Evolutionary conservation across 2,797 vertebrate species (phyloP).

Genomic region (Nannoperca obscura): DNA sequence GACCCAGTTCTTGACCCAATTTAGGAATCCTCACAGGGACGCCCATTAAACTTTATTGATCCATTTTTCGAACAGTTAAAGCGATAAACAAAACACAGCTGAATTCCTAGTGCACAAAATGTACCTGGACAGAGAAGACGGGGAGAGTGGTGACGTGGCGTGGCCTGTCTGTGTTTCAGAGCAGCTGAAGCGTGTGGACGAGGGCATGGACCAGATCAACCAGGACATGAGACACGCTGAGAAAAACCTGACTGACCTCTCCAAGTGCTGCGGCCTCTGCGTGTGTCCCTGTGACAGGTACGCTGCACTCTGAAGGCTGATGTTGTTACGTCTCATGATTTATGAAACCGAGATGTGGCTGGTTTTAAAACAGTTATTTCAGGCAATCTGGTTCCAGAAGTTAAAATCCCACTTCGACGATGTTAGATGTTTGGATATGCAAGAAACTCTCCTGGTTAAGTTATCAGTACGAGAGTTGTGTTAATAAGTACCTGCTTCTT

Average conservation of each 20-base stretch:
- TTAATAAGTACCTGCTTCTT: neutral
- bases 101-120: neutral
- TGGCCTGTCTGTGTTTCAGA: slow-evolving; percentile 83
- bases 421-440: neutral
- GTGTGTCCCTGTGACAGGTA: slow-evolving; percentile 97
- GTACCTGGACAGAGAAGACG: neutral
- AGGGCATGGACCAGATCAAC: slow-evolving; percentile 98
- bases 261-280: slow-evolving; percentile 96
- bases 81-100: slow-evolving; percentile 29
- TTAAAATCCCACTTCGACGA: neutral
- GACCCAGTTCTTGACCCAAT: slow-evolving; percentile 66
- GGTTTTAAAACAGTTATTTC: neutral
- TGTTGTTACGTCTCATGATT: neutral
- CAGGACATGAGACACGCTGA: slow-evolving; percentile 96
- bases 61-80: slow-evolving; percentile 23
- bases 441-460: neutral
- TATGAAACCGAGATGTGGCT: neutral
- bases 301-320: neutral
- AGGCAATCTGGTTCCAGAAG: no score
- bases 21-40: slow-evolving; percentile 37
- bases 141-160: slow-evolving; percentile 8
- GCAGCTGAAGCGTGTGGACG: slow-evolving; percentile 91
- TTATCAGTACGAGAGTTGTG: neutral
- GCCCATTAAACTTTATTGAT: slow-evolving; percentile 42
- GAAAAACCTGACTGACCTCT: slow-evolving; percentile 96